Percentiles rank a stretch among this genome's conserved stretches.
Conservation (phyloP, 2,797 vertebrate species). For the Danio kyathit region DNA sequence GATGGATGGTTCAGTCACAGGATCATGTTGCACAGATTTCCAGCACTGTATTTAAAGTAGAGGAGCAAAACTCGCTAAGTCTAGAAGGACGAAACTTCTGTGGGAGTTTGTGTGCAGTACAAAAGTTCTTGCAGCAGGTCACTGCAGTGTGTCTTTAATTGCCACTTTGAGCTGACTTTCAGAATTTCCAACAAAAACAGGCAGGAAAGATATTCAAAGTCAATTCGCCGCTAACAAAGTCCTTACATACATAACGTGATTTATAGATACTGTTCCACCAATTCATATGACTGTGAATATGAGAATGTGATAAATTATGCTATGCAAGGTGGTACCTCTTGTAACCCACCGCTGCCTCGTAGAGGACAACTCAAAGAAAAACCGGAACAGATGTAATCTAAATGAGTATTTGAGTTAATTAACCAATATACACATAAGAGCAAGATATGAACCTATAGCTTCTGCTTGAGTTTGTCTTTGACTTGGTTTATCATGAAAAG, state of each 20-base stretch:
- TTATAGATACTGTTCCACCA: constrained; percentile 24
- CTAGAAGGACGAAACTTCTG: constrained; percentile 3
- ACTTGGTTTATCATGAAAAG: constrained; percentile 51
- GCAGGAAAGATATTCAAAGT: constrained; percentile 3
- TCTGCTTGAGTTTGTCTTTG: constrained; percentile 25
- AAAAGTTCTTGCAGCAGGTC: constrained; percentile 8
- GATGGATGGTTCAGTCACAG: constrained; percentile 56
- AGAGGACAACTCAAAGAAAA: constrained; percentile 28
- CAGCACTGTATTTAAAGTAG: constrained; percentile 38
- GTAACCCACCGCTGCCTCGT: constrained; percentile 23
- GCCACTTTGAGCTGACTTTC: constrained; percentile 23
- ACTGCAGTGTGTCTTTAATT: constrained; percentile 19
- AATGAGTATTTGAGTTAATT: constrained; percentile 49
- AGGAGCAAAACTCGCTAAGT: constrained; percentile 27
- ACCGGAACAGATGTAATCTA: constrained; percentile 49
- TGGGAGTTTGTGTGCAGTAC: constrained; percentile 11
- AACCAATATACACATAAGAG: constrained; percentile 37
- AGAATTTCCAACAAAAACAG: constrained; percentile 7
- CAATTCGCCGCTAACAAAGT: constrained; percentile 21
- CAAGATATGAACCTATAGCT: constrained; percentile 30
- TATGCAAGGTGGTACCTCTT: constrained; percentile 43
- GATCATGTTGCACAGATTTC: constrained; percentile 47
- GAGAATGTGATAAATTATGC: constrained; percentile 37
- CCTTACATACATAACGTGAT: constrained; percentile 28
- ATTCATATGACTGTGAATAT: background rate